A percentile compares a stretch with the other conserved stretches of the same genome.
phyloP scores from a whole-genome alignment of 2,797 vertebrate genomes.

The Halcyon chelicuti region DNA sequence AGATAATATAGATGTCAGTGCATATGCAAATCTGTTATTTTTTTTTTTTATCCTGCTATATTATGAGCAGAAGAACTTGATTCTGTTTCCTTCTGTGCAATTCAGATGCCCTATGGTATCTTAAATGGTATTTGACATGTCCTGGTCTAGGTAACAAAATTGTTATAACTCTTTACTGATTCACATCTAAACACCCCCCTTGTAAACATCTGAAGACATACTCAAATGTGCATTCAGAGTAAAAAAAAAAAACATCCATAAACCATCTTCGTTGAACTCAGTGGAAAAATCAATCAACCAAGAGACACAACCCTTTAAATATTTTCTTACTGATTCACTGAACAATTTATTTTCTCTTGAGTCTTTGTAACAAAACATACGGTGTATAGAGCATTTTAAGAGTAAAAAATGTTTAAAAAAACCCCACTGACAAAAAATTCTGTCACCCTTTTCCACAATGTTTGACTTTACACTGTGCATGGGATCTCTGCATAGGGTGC shows the following conservation, averaged over 20 bases:
- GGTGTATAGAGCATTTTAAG: not conserved
- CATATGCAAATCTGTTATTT: not conserved
- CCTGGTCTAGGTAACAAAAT: not conserved
- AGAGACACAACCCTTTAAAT: not conserved
- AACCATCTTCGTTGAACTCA: not conserved
- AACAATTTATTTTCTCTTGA: not conserved
- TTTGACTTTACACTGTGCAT: not conserved
- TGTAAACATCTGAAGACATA: not conserved
- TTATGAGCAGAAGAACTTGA: not conserved
- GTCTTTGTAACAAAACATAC: accelerated
- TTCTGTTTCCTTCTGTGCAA: not conserved
- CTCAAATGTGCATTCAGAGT: accelerated
- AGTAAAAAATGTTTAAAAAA: not conserved
- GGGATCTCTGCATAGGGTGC: not conserved
- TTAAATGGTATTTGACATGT: not conserved
- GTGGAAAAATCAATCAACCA: not conserved
- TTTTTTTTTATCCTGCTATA: not conserved
- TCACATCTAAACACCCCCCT: not conserved
- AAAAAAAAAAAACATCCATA: not conserved
- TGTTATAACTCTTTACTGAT: not conserved
- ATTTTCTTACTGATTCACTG: not conserved
- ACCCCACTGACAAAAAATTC: accelerated
- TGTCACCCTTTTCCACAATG: not conserved
- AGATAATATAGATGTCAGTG: not conserved
- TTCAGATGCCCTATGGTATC: not conserved